These are phyloP conservation scores for Allolobophora icterica DNA, from an alignment of 2,888 invertebrate genomes.

Conservation along the genomic window DNA sequence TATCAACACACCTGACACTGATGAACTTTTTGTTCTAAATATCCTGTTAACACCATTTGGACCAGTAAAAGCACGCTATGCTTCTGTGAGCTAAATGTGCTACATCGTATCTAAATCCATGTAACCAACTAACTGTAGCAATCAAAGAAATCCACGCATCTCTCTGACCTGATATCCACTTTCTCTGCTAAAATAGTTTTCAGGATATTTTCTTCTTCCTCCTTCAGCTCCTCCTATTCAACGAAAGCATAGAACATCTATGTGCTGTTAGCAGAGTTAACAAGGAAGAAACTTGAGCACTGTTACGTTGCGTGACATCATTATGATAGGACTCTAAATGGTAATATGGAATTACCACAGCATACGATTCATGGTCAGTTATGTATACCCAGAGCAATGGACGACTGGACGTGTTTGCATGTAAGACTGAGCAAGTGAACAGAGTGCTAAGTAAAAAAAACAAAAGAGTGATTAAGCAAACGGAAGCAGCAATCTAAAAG, in stretches of 20 bases:
- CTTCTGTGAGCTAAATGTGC: background rate
- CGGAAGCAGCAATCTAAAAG: background rate
- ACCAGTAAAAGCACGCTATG: background rate
- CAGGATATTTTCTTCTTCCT: slow-evolving; percentile 81
- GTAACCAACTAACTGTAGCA: background rate
- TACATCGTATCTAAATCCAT: background rate
- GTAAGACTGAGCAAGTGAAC: background rate
- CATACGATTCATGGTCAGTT: background rate
- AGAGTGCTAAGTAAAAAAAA: background rate
- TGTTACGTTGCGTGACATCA: background rate
- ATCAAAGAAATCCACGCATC: background rate
- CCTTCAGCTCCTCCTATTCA: slow-evolving; percentile 69
- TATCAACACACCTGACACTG: too few species aligned
- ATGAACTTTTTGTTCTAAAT: background rate
- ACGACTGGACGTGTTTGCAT: background rate
- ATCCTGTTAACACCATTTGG: background rate
- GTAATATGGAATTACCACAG: background rate
- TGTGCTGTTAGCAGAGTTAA: background rate
- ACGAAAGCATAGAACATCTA: background rate
- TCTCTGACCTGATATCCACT: slow-evolving; percentile 78
- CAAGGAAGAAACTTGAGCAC: background rate
- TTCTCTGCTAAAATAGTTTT: slow-evolving; percentile 85
- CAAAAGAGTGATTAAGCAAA: background rate
- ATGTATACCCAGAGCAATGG: background rate
- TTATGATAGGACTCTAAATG: background rate